Percentiles rank a stretch among this genome's conserved stretches.
Conservation (phyloP, 2,113 vertebrate genomes). For the Poecile atricapillus region DNA sequence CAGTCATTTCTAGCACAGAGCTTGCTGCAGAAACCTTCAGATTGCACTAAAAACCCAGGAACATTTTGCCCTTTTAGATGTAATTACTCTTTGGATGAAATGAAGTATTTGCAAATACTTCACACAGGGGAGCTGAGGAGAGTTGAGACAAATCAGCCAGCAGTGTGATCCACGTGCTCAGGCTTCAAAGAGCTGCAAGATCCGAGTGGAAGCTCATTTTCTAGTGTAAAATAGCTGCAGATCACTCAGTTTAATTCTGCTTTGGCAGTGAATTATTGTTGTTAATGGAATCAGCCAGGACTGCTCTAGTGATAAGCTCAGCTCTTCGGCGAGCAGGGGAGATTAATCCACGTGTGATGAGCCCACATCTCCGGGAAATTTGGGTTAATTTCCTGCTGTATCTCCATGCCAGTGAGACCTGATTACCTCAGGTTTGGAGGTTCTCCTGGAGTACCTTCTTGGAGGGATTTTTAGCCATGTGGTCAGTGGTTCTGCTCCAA, state of each 20-base stretch:
- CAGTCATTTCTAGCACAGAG: background rate
- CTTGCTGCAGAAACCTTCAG: background rate
- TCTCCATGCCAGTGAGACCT: background rate
- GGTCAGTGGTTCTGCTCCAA: background rate
- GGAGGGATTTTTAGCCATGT: background rate
- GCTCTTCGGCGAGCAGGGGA: background rate
- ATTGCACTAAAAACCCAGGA: background rate
- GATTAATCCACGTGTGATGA: background rate
- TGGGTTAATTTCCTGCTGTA: background rate
- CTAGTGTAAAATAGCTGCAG: background rate
- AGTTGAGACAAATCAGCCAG: background rate
- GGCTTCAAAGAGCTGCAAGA: background rate
- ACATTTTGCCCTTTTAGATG: background rate
- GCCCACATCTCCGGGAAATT: background rate
- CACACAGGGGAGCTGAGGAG: background rate
- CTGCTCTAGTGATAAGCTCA: background rate
- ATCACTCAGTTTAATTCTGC: background rate
- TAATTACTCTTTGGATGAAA: background rate
- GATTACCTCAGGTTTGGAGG: background rate
- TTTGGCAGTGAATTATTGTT: background rate
- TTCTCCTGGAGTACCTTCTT: background rate
- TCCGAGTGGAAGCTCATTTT: background rate
- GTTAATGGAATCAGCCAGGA: background rate
- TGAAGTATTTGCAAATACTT: constrained; percentile 6
- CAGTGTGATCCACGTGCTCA: background rate